A percentile compares a stretch with the other conserved stretches of the same genome.
These are phyloP conservation scores for Scomber japonicus DNA, from an alignment of 2,113 vertebrate genomes.

Conservation along the genomic window DNA sequence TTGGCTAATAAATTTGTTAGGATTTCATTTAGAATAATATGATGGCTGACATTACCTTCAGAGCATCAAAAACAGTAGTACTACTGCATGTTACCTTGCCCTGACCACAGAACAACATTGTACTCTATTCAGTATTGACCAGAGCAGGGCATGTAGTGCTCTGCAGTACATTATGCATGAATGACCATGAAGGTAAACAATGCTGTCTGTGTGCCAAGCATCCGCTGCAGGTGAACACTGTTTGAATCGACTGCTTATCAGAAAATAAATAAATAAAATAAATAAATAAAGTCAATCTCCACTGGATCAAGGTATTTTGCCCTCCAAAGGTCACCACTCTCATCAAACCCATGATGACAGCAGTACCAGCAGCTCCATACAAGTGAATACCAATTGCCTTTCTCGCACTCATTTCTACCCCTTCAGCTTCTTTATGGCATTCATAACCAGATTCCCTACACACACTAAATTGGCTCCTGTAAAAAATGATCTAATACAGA, in stretches of 20 bases:
- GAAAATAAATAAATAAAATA: slow-evolving; percentile 25
- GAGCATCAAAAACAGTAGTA: not conserved
- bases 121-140: slow-evolving; percentile 12
- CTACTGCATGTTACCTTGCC: slow-evolving; percentile 5
- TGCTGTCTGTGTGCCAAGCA: slow-evolving; percentile 4
- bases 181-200: slow-evolving; percentile 49
- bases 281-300: slow-evolving; percentile 42
- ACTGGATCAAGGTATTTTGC: slow-evolving; percentile 42
- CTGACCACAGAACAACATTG: slow-evolving; percentile 24
- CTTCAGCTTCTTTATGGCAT: slow-evolving; percentile 69
- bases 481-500: slow-evolving; percentile 69
- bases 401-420: slow-evolving; percentile 52
- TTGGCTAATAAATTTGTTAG: slow-evolving; percentile 41
- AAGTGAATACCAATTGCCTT: slow-evolving; percentile 67
- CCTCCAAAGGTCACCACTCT: slow-evolving; percentile 62
- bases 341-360: slow-evolving; percentile 66
- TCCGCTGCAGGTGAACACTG: slow-evolving; percentile 2
- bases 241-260: slow-evolving; percentile 37
- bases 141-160: not conserved
- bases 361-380: slow-evolving; percentile 43
- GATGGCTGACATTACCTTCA: slow-evolving; percentile 39
- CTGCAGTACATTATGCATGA: slow-evolving; percentile 38
- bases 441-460: slow-evolving; percentile 65
- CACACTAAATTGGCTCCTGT: slow-evolving; percentile 67
- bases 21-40: slow-evolving; percentile 58